Conservation (phyloP, 1,140 invertebrate genomes). For the Drosophila serrata region DNA sequence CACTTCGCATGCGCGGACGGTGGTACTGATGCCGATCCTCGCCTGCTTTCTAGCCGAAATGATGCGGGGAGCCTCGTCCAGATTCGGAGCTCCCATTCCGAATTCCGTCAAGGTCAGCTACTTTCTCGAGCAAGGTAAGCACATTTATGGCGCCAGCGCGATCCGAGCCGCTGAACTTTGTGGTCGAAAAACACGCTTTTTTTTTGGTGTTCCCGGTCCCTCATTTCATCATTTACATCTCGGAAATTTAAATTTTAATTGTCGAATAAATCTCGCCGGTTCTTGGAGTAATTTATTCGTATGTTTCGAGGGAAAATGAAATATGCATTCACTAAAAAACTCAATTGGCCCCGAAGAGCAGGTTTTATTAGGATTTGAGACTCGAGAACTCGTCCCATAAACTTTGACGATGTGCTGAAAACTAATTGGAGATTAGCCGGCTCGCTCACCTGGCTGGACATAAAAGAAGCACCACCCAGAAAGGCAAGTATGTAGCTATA, state of each 20-base stretch:
- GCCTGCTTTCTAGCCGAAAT: slow-evolving; percentile 43
- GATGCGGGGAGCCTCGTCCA: slow-evolving; percentile 7
- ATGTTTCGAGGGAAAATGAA: slow-evolving; percentile 36
- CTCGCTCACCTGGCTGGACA: slow-evolving; percentile 6
- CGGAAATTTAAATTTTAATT: slow-evolving; percentile 53
- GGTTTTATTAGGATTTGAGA: slow-evolving; percentile 42
- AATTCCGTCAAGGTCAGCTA: slow-evolving; percentile 71
- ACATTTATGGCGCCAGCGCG: slow-evolving; percentile 70
- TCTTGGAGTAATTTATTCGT: slow-evolving; percentile 46
- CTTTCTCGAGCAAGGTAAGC: slow-evolving; percentile 79
- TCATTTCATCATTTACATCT: slow-evolving; percentile 71
- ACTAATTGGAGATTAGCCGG: slow-evolving; percentile 50
- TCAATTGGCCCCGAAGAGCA: slow-evolving; percentile 50
- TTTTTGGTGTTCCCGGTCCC: slow-evolving; percentile 59
- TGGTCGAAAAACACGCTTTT: slow-evolving; percentile 45
- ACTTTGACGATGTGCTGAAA: slow-evolving; percentile 70
- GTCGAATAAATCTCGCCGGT: slow-evolving; percentile 63
- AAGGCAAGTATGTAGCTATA: slow-evolving; percentile 26
- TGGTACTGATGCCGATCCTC: not conserved
- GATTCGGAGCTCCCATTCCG: slow-evolving; percentile 10
- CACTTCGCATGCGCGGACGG: slow-evolving; percentile 37
- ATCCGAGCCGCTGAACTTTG: slow-evolving; percentile 66
- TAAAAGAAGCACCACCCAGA: slow-evolving; percentile 23
- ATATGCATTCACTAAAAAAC: slow-evolving; percentile 55
- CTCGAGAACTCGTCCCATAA: slow-evolving; percentile 52